Conservation (phyloP, 2,113 vertebrate genomes). For the Gadus macrocephalus region DNA sequence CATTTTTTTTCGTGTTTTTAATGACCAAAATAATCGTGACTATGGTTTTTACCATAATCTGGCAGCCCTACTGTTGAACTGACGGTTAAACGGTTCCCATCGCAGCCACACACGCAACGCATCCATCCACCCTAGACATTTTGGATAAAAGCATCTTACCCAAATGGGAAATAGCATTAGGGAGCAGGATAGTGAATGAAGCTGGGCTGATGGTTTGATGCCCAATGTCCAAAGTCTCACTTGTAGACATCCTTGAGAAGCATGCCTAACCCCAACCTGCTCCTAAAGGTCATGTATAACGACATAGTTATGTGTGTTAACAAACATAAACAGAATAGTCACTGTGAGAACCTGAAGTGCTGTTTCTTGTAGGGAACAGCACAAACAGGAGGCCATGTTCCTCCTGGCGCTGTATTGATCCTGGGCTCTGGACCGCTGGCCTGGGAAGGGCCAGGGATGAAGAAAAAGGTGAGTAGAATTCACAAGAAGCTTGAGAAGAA, state of each 20-base stretch:
- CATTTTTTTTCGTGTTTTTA: too few relatives aligned
- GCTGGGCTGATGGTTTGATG: neutral
- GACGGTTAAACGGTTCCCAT: too few relatives aligned
- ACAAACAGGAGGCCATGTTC: slow-evolving; percentile 73
- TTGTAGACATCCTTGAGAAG: neutral
- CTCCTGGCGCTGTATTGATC: slow-evolving; percentile 82
- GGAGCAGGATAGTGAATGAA: too few relatives aligned
- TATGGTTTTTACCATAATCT: too few relatives aligned
- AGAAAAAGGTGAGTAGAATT: neutral
- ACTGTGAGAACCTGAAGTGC: neutral
- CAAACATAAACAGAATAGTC: too few relatives aligned
- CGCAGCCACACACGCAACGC: too few relatives aligned
- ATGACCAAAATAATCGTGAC: too few relatives aligned
- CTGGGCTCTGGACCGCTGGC: slow-evolving; percentile 72
- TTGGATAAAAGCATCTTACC: too few relatives aligned
- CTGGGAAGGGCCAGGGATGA: slow-evolving; percentile 26
- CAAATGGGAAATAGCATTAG: too few relatives aligned
- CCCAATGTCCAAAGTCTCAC: too few relatives aligned
- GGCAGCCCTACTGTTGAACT: neutral
- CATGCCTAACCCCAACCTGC: neutral
- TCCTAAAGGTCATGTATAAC: neutral
- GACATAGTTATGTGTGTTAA: too few relatives aligned
- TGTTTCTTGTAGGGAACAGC: neutral
- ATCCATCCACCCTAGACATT: too few relatives aligned
- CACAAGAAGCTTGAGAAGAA: neutral